A percentile compares a stretch with the other conserved stretches of the same genome.
Evolutionary conservation across 1,140 invertebrate genomes (phyloP).

Genomic region (Hylaeus volcanicus): DNA sequence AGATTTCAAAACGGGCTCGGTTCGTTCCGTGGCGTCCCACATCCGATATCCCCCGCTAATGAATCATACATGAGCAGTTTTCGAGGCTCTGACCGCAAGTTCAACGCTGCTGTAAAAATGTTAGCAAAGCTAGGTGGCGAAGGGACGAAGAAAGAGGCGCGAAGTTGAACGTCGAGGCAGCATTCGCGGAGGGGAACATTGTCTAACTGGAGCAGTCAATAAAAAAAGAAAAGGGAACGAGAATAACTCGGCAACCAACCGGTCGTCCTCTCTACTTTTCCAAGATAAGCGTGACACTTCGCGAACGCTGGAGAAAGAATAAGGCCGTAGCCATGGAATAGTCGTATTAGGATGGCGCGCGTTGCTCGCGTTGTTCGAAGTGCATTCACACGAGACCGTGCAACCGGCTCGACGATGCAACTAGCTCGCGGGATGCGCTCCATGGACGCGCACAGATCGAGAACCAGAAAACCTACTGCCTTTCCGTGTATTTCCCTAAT

Average conservation of each 20-base stretch:
- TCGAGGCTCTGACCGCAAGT: neutral
- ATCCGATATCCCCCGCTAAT: conserved; percentile 15
- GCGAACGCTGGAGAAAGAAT: conserved; percentile 52
- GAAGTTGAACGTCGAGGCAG: neutral
- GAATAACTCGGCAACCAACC: conserved; percentile 43
- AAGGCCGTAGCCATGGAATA: conserved; percentile 40
- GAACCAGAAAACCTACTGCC: too few relatives aligned
- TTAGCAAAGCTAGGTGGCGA: too few relatives aligned
- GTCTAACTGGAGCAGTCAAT: conserved; percentile 55
- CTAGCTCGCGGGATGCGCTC: neutral
- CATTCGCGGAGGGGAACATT: neutral
- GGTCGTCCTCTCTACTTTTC: conserved; percentile 49
- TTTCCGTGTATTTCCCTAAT: too few relatives aligned
- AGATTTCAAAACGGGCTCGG: neutral
- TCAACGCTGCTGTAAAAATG: too few relatives aligned
- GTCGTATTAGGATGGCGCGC: conserved; percentile 40
- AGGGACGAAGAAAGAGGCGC: too few relatives aligned
- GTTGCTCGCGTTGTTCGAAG: conserved; percentile 36
- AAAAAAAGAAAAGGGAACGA: conserved; percentile 32
- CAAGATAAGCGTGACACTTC: conserved; percentile 63
- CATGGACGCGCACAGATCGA: conserved; percentile 10
- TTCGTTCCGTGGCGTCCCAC: neutral
- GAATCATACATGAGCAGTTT: conserved; percentile 17
- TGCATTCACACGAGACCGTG: conserved; percentile 32
- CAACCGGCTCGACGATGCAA: too few relatives aligned